These are phyloP conservation scores for Tetanocera ferruginea DNA, from an alignment of 2,888 invertebrate genomes.

Conservation along the genomic window DNA sequence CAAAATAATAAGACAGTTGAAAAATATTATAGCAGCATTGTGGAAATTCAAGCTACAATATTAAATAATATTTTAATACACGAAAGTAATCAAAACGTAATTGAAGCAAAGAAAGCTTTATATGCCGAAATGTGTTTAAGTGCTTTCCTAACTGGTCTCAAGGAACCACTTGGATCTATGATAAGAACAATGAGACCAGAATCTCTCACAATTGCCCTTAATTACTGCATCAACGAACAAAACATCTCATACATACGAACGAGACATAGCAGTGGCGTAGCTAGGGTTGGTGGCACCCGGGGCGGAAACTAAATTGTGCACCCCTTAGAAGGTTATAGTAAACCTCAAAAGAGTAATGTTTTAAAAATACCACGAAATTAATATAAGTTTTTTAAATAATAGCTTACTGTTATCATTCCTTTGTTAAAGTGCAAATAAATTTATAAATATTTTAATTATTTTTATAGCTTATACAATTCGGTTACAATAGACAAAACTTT, in stretches of 20 bases:
- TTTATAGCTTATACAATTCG: no score
- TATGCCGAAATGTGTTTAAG: slow-evolving; percentile 44
- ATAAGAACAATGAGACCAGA: slow-evolving; percentile 48
- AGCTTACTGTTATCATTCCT: no score
- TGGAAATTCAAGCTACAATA: slow-evolving; percentile 19
- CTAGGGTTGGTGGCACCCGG: no score
- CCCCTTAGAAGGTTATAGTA: no score
- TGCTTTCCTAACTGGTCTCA: slow-evolving; percentile 44
- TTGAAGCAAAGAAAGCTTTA: neutral
- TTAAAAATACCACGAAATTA: no score
- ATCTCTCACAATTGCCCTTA: neutral
- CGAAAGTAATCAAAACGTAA: neutral
- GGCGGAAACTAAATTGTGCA: no score
- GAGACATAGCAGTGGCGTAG: no score
- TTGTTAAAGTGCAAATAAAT: no score
- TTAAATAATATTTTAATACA: neutral
- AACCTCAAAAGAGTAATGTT: no score
- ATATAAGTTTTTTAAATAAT: no score
- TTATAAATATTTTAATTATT: no score
- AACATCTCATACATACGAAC: slow-evolving; percentile 4
- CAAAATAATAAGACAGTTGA: neutral
- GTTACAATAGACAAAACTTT: no score
- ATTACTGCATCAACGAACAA: neutral
- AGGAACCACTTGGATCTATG: slow-evolving; percentile 49
- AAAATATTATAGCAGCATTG: slow-evolving; percentile 41